Percentiles rank a stretch among this genome's conserved stretches.
Conservation (phyloP, 2,888 invertebrate species). For the Fissipunctia ypsillon region DNA sequence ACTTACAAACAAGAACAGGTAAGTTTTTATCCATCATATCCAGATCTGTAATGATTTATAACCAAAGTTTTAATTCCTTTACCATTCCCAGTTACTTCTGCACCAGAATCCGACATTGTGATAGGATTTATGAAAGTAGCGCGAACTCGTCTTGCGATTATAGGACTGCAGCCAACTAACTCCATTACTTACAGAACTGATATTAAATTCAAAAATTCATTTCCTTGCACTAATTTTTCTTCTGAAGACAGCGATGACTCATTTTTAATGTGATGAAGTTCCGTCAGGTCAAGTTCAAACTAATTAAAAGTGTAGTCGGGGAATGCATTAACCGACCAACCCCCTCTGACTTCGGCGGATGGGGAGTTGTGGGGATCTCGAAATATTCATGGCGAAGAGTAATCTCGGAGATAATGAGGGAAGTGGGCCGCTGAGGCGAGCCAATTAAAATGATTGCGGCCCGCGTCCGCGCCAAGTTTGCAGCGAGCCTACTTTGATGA, state of each 20-base stretch:
- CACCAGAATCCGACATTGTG: slow-evolving; percentile 17
- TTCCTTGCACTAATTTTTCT: slow-evolving; percentile 49
- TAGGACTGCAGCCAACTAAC: slow-evolving; percentile 44
- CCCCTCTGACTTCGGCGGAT: neutral
- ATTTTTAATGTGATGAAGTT: slow-evolving; percentile 65
- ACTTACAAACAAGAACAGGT: slow-evolving; percentile 6
- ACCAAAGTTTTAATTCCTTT: slow-evolving; percentile 32
- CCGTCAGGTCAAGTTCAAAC: slow-evolving; percentile 68
- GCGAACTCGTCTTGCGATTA: slow-evolving; percentile 27
- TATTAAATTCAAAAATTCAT: slow-evolving; percentile 56
- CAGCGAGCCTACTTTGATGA: slow-evolving; percentile 62
- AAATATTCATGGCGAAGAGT: slow-evolving; percentile 70
- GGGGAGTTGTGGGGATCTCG: slow-evolving; percentile 39
- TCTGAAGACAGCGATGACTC: slow-evolving; percentile 51
- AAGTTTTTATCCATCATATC: slow-evolving; percentile 14
- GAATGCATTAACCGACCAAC: slow-evolving; percentile 60
- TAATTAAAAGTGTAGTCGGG: slow-evolving; percentile 69
- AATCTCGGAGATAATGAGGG: slow-evolving; percentile 70
- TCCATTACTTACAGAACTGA: slow-evolving; percentile 54
- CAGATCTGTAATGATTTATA: slow-evolving; percentile 42
- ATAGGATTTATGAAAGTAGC: slow-evolving; percentile 37
- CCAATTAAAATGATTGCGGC: slow-evolving; percentile 74
- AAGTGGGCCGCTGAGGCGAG: slow-evolving; percentile 68
- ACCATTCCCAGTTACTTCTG: slow-evolving; percentile 36
- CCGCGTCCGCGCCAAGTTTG: slow-evolving; percentile 53